phyloP scores from a whole-genome alignment of 2,113 vertebrate genomes.

The Ascaphus truei region DNA sequence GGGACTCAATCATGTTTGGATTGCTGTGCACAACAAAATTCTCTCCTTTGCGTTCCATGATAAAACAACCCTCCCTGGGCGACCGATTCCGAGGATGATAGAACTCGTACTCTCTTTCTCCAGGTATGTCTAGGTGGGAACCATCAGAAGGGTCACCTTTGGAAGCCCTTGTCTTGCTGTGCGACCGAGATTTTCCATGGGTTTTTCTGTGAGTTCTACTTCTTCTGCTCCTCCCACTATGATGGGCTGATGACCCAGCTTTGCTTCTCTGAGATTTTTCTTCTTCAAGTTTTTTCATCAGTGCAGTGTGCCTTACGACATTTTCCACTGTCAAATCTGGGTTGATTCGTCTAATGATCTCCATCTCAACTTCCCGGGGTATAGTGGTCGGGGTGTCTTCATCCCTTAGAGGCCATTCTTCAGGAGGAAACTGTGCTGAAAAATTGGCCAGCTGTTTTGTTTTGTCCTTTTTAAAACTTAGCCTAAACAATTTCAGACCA shows the following conservation, averaged over 20 bases:
- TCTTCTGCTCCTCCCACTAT: conserved; percentile 87
- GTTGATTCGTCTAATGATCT: conserved; percentile 95
- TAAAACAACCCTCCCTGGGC: conserved; percentile 84
- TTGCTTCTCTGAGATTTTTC: conserved; percentile 91
- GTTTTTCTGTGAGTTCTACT: conserved; percentile 86
- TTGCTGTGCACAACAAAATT: conserved; percentile 90
- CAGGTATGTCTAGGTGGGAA: conserved; percentile 81
- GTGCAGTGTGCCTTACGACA: conserved; percentile 90
- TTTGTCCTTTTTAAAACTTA: conserved; percentile 98
- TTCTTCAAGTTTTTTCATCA: conserved; percentile 97
- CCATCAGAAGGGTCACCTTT: conserved; percentile 87
- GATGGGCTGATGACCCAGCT: conserved; percentile 86
- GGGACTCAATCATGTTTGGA: conserved; percentile 86
- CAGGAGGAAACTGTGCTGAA: conserved; percentile 94
- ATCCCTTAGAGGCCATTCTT: conserved; percentile 92
- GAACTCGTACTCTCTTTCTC: conserved; percentile 83
- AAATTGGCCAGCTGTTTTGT: conserved; percentile 93
- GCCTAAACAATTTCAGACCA: conserved; percentile 89
- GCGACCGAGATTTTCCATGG: conserved; percentile 86
- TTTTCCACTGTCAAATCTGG: conserved; percentile 96
- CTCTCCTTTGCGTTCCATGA: conserved; percentile 86
- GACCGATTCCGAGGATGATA: conserved; percentile 79
- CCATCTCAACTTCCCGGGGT: conserved; percentile 92
- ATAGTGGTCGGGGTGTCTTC: conserved; percentile 90
- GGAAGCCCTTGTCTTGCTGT: conserved; percentile 88